Evolutionary conservation across 1,140 invertebrate species (phyloP).

Genomic region (Papilio machaon): DNA sequence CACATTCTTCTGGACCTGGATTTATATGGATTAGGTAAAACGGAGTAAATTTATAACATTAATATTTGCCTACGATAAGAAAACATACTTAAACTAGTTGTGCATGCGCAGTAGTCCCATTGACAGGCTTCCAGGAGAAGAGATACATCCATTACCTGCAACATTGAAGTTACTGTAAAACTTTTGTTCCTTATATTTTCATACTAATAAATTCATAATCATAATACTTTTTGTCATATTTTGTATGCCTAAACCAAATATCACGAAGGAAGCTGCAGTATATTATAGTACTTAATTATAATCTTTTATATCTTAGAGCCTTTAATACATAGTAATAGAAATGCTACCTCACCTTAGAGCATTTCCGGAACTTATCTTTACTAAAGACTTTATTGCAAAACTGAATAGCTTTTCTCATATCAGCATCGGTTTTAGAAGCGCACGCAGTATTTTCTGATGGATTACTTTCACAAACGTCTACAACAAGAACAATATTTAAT

Average conservation of each 20-base stretch:
- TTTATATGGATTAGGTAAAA: neutral
- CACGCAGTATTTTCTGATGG: constrained; percentile 82
- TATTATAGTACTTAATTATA: too few relatives aligned
- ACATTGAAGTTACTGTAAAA: constrained; percentile 40
- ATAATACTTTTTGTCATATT: neutral
- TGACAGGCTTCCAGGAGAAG: constrained; percentile 86
- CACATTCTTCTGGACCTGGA: constrained; percentile 84
- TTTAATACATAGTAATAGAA: neutral
- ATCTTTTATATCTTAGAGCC: neutral
- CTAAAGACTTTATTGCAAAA: constrained; percentile 85
- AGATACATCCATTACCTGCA: constrained; percentile 82
- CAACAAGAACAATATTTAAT: constrained; percentile 49
- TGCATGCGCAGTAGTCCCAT: constrained; percentile 90
- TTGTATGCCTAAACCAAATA: neutral
- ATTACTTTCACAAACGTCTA: constrained; percentile 84
- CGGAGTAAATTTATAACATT: neutral
- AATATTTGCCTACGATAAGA: neutral
- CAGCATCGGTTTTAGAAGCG: constrained; percentile 56
- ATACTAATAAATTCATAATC: too few relatives aligned
- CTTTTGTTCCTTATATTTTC: too few relatives aligned
- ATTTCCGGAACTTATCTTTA: constrained; percentile 85
- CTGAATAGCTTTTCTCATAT: constrained; percentile 79
- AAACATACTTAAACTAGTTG: constrained; percentile 62
- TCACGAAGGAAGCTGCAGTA: too few relatives aligned
- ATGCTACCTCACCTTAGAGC: constrained; percentile 80